These are phyloP conservation scores for Heptranchias perlo DNA, from an alignment of 2,113 vertebrate species.

Conservation along the genomic window DNA sequence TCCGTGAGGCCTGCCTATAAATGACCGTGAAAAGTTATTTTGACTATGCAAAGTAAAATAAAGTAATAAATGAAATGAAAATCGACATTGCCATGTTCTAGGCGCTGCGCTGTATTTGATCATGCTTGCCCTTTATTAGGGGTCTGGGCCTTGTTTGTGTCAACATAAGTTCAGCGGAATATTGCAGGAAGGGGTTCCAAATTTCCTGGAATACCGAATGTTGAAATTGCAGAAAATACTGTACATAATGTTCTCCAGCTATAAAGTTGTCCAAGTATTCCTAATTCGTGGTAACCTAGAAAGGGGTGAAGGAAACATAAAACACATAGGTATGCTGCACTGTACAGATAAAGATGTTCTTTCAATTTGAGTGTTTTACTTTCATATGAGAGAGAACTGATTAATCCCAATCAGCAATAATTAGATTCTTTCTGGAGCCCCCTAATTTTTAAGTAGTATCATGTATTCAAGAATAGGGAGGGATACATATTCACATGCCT, in stretches of 20 bases:
- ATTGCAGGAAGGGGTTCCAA: not conserved
- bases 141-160: not conserved
- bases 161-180: not conserved
- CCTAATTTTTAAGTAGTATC: not conserved
- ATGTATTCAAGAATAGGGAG: not conserved
- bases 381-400: not conserved
- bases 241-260: not conserved
- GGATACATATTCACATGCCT: not conserved
- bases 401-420: not conserved
- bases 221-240: not conserved
- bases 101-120: not conserved
- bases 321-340: not conserved
- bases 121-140: not conserved
- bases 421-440: not conserved
- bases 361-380: not conserved
- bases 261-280: conserved; percentile 1
- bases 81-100: not conserved
- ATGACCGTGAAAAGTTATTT: not conserved
- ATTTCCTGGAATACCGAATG: not conserved
- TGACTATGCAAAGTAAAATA: not conserved
- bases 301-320: not conserved
- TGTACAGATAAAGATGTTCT: not conserved
- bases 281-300: not conserved
- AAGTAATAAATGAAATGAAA: not conserved
- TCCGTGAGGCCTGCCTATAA: not conserved